Base-by-base conservation (phyloP, 2,797 vertebrate genomes). In the Chromobotia macracanthus region DNA sequence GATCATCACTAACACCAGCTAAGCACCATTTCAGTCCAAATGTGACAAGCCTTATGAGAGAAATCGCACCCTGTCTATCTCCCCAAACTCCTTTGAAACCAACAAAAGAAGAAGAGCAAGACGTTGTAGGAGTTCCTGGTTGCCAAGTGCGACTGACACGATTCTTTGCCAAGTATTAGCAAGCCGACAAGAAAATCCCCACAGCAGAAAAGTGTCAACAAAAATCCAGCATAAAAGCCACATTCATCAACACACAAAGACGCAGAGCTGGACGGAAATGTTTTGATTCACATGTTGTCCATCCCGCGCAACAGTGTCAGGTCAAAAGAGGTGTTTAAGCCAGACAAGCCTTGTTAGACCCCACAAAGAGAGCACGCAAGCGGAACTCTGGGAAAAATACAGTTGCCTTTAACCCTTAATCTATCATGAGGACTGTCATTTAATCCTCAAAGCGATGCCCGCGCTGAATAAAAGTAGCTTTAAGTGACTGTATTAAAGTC, bases 231-330 rank as follows among this genome's bases (percentile, higher is more conserved):
- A 93, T 89, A 90, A 89, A 31, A 86, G 81, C 84, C 85, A 87
- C 87, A 90, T 93, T 93, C 89, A 93, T 56, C 50, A 74, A 23
- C 9, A 16, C 86, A 93, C 87, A 92, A 91, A 92, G 87, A 86
- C 71, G 82, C 18, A 16, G 77, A 87, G 83, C 70, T 80, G 82
- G 55, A 88, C 50, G 86, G 86, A 88, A 89, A 50, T 86, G 83
- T 87, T 84, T 72, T 83, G 83, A 77, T 79, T 67, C 76, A 86
- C 83, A 87, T 89, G 88, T 84, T 89, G 88, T 85, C 83, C 87
- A 76, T 74, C 82, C 65, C 83, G 80, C 83, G 86, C 82, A 84
- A 79, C 82, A 75, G 79, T 84, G 84, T 84, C 82, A 74, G 69
- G 50, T 72, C 84, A 68, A 81, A 84, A 50, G 79, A 89, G 85